These are phyloP conservation scores for Nasonia vitripennis DNA, from an alignment of 1,140 invertebrate genomes.

Conservation along the genomic window DNA sequence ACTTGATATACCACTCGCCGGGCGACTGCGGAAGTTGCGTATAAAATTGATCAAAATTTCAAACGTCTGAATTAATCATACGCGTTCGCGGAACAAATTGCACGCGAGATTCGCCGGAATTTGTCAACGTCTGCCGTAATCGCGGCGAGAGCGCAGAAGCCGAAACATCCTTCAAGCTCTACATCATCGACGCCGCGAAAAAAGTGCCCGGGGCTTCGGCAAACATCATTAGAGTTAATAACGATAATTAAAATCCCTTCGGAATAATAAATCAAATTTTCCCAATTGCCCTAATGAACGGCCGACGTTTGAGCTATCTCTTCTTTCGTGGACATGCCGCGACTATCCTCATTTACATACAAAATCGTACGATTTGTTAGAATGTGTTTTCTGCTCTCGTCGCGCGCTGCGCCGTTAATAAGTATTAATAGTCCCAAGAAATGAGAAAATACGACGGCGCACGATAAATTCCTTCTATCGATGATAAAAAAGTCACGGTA, in stretches of 20 bases:
- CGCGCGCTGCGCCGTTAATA: neutral
- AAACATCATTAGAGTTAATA: conserved; percentile 38
- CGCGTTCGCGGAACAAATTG: neutral
- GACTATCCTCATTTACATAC: neutral
- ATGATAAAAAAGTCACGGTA: neutral
- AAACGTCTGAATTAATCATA: neutral
- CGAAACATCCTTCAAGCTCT: neutral
- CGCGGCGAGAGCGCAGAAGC: neutral
- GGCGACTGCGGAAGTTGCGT: too few relatives aligned
- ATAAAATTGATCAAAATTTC: too few relatives aligned
- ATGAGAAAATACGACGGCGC: neutral
- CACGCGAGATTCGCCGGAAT: neutral
- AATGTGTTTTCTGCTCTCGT: conserved; percentile 17
- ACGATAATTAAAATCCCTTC: conserved; percentile 34
- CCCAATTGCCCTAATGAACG: conserved; percentile 15
- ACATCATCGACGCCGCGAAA: neutral
- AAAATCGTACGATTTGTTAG: conserved; percentile 37
- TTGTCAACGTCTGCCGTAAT: conserved; percentile 25
- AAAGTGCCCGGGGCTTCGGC: neutral
- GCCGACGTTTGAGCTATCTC: neutral
- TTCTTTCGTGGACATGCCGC: neutral
- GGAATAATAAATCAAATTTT: neutral
- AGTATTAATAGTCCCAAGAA: conserved; percentile 3
- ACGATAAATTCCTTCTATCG: neutral
- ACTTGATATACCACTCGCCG: neutral